Evolutionary conservation across 37 sponge, comb jelly and placozoan genomes (phyloP).

Genomic region (Spongilla lacustris): DNA sequence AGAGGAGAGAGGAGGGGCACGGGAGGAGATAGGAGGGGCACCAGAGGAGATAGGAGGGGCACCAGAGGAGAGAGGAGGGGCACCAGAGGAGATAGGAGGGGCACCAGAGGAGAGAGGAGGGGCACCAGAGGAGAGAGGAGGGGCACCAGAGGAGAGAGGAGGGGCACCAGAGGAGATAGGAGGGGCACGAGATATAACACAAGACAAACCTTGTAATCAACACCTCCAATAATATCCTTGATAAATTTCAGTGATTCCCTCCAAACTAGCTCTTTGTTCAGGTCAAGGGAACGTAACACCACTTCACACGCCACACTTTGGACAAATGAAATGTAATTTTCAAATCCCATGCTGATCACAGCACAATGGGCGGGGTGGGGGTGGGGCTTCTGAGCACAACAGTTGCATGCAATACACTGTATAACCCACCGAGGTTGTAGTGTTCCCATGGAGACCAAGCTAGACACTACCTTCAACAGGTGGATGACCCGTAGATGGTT

Average conservation of each 20-base stretch:
- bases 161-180: background rate
- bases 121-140: too few species aligned
- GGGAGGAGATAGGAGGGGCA: background rate
- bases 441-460: constrained; percentile 14
- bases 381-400: background rate
- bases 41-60: too few species aligned
- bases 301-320: constrained; percentile 53
- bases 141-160: too few species aligned
- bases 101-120: too few species aligned
- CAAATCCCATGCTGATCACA: too few species aligned
- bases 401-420: background rate
- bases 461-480: constrained; percentile 5
- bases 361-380: background rate
- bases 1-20: too few species aligned
- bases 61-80: too few species aligned
- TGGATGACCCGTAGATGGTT: constrained; percentile 45
- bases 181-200: too few species aligned
- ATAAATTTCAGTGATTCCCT: constrained; percentile 37
- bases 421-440: background rate
- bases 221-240: constrained; percentile 39
- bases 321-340: background rate
- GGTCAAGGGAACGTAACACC: constrained; percentile 48
- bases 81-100: too few species aligned
- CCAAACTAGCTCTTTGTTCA: constrained; percentile 51
- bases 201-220: constrained; percentile 53